phyloP scores from a whole-genome alignment of 1,140 invertebrate species.

The Psilanteris sp. region DNA sequence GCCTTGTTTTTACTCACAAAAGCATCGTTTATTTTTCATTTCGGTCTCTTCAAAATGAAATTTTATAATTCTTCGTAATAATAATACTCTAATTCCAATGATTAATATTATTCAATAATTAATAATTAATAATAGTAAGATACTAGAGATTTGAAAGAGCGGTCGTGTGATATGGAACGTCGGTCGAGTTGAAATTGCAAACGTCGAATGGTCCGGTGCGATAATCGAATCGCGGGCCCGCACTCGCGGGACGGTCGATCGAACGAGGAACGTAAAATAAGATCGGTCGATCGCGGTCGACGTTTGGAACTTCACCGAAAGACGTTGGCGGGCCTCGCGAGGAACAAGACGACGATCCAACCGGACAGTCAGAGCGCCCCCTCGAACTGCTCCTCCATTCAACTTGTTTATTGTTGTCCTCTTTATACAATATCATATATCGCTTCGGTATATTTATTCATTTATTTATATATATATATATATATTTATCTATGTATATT shows the following conservation, averaged over 20 bases:
- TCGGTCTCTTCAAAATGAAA: slow-evolving; percentile 78
- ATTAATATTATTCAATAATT: slow-evolving; percentile 74
- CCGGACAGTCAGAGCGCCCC: slow-evolving; percentile 18
- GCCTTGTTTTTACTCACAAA: slow-evolving; percentile 77
- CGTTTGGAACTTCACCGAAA: slow-evolving; percentile 66
- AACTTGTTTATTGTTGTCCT: slow-evolving; percentile 31
- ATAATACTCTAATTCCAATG: slow-evolving; percentile 78
- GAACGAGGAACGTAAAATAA: background rate
- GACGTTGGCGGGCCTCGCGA: slow-evolving; percentile 39
- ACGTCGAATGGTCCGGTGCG: slow-evolving; percentile 59
- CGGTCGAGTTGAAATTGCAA: slow-evolving; percentile 71
- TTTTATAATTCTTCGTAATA: slow-evolving; percentile 78
- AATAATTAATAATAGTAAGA: slow-evolving; percentile 74
- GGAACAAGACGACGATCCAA: slow-evolving; percentile 41
- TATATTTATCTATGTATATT: slow-evolving; percentile 43
- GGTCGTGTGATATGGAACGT: slow-evolving; percentile 71
- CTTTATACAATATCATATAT: slow-evolving; percentile 68
- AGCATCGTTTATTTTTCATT: slow-evolving; percentile 79
- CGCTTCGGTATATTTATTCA: slow-evolving; percentile 62
- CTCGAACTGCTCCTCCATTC: slow-evolving; percentile 42
- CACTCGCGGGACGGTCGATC: background rate
- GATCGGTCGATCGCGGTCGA: slow-evolving; percentile 31
- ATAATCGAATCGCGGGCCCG: background rate
- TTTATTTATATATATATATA: slow-evolving; percentile 52
- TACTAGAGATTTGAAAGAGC: slow-evolving; percentile 73